These are phyloP conservation scores for Typhlichthys subterraneus DNA, from an alignment of 2,797 vertebrate genomes.

Conservation along the genomic window DNA sequence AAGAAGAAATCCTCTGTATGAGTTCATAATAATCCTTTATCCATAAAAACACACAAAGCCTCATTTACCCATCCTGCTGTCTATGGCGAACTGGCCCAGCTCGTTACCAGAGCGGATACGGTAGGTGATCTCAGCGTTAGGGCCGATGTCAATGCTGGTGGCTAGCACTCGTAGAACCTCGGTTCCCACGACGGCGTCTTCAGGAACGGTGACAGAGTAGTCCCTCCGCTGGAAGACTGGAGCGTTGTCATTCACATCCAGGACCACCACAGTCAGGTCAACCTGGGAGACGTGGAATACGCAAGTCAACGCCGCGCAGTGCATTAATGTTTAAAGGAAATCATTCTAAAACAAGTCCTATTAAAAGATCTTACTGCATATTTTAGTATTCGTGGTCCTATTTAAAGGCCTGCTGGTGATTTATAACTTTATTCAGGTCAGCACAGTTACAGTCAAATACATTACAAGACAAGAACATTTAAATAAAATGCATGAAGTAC, in stretches of 20 bases:
- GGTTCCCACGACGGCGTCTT: constrained; percentile 86
- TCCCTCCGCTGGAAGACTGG: constrained; percentile 93
- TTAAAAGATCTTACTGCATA: no score
- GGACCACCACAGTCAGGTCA: constrained; percentile 84
- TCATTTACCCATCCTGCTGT: constrained; percentile 84
- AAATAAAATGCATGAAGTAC: no score
- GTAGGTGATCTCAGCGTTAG: constrained; percentile 93
- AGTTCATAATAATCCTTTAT: background rate
- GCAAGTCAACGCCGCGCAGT: no score
- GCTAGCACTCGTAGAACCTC: constrained; percentile 90
- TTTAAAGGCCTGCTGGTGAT: no score
- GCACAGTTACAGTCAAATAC: no score
- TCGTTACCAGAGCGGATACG: constrained; percentile 90
- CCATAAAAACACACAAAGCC: background rate
- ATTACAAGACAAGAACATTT: no score
- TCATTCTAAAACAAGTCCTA: no score
- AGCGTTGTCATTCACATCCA: constrained; percentile 97
- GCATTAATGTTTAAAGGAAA: no score
- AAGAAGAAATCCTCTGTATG: background rate
- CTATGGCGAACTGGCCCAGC: constrained; percentile 88
- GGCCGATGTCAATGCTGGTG: constrained; percentile 89
- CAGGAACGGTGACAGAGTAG: constrained; percentile 86
- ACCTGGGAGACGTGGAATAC: constrained; percentile 61
- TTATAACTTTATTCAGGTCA: no score
- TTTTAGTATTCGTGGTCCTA: no score